Conservation (phyloP, 2,888 invertebrate genomes). For the Microchrysa polita region DNA sequence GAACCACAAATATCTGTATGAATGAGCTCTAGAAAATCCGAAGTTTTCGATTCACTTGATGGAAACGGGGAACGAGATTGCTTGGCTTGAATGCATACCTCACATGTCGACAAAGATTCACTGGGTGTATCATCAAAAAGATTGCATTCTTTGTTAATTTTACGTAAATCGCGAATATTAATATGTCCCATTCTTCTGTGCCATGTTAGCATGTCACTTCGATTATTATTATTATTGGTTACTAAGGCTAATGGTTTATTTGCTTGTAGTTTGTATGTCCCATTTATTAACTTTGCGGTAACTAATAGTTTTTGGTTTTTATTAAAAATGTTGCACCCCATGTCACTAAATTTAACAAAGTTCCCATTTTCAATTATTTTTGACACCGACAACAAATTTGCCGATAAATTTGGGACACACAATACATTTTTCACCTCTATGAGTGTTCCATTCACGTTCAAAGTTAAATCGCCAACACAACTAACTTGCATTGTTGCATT, state of each 20-base stretch:
- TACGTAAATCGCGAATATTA: not conserved
- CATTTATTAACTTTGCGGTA: slow-evolving; percentile 3
- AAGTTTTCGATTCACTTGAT: slow-evolving; percentile 49
- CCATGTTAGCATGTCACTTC: slow-evolving; percentile 32
- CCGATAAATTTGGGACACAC: not conserved
- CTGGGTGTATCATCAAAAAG: not conserved
- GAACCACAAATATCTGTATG: slow-evolving; percentile 60
- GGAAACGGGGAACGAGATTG: slow-evolving; percentile 52
- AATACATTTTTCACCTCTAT: not conserved
- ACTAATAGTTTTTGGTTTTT: slow-evolving; percentile 8
- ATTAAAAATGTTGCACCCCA: slow-evolving; percentile 30
- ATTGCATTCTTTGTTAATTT: not conserved
- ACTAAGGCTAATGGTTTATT: not conserved
- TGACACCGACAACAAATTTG: not conserved
- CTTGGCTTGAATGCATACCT: slow-evolving; percentile 52
- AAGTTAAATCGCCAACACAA: not conserved
- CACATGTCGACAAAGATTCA: not conserved
- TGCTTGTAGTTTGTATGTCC: not conserved
- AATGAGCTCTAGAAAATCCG: slow-evolving; percentile 55
- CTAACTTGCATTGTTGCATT: slow-evolving; percentile 4
- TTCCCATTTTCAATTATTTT: not conserved
- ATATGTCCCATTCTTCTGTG: slow-evolving; percentile 38
- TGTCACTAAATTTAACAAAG: too few species aligned
- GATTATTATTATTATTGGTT: not conserved
- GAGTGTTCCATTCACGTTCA: not conserved